Conservation (phyloP, 2,113 vertebrate species). For the Tenebrosternarchus preto region DNA sequence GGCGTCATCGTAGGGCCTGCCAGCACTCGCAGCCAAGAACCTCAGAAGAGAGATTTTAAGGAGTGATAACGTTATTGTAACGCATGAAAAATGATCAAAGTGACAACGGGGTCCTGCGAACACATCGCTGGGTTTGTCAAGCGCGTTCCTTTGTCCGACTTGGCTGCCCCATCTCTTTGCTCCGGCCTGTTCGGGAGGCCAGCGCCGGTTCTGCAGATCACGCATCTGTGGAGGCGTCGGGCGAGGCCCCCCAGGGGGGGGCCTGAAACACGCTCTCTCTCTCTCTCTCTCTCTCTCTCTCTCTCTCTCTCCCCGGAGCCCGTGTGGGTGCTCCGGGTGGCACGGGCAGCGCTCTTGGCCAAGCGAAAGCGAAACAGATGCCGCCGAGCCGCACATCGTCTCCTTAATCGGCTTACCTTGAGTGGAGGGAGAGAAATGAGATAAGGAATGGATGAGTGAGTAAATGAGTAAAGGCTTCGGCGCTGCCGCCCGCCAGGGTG, state of each 20-base stretch:
- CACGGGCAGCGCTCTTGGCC: slow-evolving; percentile 35
- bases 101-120: slow-evolving; percentile 23
- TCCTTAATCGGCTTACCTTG: slow-evolving; percentile 57
- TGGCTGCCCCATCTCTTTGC: slow-evolving; percentile 9
- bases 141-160: background rate
- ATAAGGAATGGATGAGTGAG: slow-evolving; percentile 44
- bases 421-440: slow-evolving; percentile 32
- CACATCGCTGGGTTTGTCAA: slow-evolving; percentile 21
- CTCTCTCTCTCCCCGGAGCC: background rate
- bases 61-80: slow-evolving; percentile 33
- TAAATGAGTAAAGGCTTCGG: slow-evolving; percentile 41
- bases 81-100: slow-evolving; percentile 38
- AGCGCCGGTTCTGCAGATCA: too few species aligned
- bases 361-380: slow-evolving; percentile 47
- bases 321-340: background rate
- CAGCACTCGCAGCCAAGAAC: slow-evolving; percentile 13
- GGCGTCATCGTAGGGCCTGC: slow-evolving; percentile 11
- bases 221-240: too few species aligned
- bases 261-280: too few species aligned
- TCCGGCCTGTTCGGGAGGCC: background rate
- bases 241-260: too few species aligned
- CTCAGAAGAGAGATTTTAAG: slow-evolving; percentile 26
- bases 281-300: too few species aligned
- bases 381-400: slow-evolving; percentile 37
- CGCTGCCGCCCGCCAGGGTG: slow-evolving; percentile 25